Evolutionary conservation across 2,888 invertebrate species (phyloP).

Genomic region (Himalopsyche anomala): DNA sequence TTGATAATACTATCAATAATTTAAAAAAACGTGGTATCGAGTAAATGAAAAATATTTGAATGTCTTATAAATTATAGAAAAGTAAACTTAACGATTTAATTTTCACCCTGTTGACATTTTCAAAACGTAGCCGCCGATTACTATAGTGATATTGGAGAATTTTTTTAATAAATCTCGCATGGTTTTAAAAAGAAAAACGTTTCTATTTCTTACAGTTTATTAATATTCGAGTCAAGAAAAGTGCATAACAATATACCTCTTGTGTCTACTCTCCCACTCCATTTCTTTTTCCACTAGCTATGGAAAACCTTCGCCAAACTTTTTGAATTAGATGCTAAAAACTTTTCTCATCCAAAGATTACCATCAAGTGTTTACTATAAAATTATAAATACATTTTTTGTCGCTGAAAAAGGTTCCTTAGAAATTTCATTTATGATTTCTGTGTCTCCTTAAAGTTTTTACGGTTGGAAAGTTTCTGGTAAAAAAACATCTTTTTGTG

Average conservation of each 20-base stretch:
- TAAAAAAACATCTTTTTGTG: not conserved
- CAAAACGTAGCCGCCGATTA: too few relatives aligned
- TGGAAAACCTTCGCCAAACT: conserved; percentile 69
- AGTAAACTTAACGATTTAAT: too few relatives aligned
- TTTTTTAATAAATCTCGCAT: too few relatives aligned
- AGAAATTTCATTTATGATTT: conserved; percentile 64
- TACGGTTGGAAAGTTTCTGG: conserved; percentile 23
- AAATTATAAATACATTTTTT: conserved; percentile 66
- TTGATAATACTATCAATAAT: too few relatives aligned
- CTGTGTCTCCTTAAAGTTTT: conserved; percentile 63
- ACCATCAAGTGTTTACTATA: conserved; percentile 79
- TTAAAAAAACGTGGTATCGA: too few relatives aligned
- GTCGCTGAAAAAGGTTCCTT: conserved; percentile 44
- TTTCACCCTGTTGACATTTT: too few relatives aligned
- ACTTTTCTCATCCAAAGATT: conserved; percentile 80
- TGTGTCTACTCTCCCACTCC: not conserved
- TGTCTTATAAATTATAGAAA: too few relatives aligned
- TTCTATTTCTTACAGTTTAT: not conserved
- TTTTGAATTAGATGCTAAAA: conserved; percentile 79
- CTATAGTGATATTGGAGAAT: too few relatives aligned
- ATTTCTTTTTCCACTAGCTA: conserved; percentile 31
- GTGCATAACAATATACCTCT: not conserved
- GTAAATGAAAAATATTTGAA: too few relatives aligned
- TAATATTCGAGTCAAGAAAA: conserved; percentile 4
- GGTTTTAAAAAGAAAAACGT: too few relatives aligned